Evolutionary conservation across 2,888 invertebrate genomes (phyloP).

Genomic region (Copidosoma aretas): DNA sequence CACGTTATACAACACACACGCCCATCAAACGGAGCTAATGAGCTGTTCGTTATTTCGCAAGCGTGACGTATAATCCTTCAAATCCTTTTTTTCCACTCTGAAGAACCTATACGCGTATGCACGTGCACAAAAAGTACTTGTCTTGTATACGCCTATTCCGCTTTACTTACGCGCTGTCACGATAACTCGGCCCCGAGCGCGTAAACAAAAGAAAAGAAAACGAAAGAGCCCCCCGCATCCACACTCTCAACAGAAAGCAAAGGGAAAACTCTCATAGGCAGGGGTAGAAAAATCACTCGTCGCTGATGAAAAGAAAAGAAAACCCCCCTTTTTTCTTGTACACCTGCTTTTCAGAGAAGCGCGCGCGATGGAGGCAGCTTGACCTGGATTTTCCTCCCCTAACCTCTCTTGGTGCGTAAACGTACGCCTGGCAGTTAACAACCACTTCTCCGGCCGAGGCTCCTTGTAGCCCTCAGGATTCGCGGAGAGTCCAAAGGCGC

Average conservation of each 20-base stretch:
- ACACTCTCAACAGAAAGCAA: slow-evolving; percentile 8
- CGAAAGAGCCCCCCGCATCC: slow-evolving; percentile 1
- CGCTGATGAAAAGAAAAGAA: slow-evolving; percentile 5
- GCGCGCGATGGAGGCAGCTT: background rate
- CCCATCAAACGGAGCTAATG: slow-evolving; percentile 25
- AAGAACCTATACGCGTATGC: background rate
- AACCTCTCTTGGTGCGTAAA: background rate
- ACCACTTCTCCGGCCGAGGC: background rate
- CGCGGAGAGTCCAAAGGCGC: slow-evolving; percentile 17
- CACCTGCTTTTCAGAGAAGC: background rate
- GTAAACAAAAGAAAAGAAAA: slow-evolving; percentile 10
- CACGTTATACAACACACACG: background rate
- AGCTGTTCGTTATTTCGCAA: slow-evolving; percentile 3
- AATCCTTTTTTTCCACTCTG: background rate
- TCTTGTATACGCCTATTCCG: background rate
- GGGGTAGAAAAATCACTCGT: slow-evolving; percentile 1
- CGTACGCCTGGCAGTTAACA: background rate
- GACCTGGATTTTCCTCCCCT: background rate
- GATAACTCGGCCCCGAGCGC: background rate
- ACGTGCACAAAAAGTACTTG: too few species aligned
- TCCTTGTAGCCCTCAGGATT: background rate
- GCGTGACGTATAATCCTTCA: background rate
- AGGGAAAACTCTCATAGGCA: slow-evolving; percentile 11
- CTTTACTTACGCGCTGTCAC: background rate
- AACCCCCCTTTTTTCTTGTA: background rate